Conservation (phyloP, 2,113 vertebrate species). For the Podarcis muralis region DNA sequence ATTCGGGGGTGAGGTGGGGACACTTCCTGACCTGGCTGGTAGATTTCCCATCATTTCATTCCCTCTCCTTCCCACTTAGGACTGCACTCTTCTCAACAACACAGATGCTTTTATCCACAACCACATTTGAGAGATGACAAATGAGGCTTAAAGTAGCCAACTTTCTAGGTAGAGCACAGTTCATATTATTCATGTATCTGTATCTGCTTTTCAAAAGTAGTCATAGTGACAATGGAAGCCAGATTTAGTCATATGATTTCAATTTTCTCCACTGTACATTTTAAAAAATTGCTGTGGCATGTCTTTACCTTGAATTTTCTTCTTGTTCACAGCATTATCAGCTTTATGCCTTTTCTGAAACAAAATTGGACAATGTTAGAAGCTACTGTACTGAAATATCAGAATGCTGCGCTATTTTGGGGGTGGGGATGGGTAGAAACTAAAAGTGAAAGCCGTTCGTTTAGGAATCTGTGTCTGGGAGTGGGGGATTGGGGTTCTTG, state of each 20-base stretch:
- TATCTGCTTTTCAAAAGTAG: background rate
- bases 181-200: no score
- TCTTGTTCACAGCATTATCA: conserved; percentile 94
- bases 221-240: background rate
- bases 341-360: conserved; percentile 96
- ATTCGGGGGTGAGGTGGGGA: no score
- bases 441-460: background rate
- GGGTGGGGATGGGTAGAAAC: background rate
- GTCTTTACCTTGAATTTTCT: conserved; percentile 93
- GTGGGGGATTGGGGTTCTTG: background rate
- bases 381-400: background rate
- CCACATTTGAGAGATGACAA: background rate
- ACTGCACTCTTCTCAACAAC: no score
- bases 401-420: conserved; percentile 14
- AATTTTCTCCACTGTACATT: background rate
- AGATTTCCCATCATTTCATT: background rate
- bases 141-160: background rate
- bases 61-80: background rate
- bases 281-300: background rate
- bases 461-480: background rate
- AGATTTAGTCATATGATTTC: background rate
- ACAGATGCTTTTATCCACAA: background rate
- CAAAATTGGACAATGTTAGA: conserved; percentile 64
- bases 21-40: background rate
- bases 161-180: background rate